Evolutionary conservation across 2,797 vertebrate species (phyloP).

Genomic region (Bufotes viridis): DNA sequence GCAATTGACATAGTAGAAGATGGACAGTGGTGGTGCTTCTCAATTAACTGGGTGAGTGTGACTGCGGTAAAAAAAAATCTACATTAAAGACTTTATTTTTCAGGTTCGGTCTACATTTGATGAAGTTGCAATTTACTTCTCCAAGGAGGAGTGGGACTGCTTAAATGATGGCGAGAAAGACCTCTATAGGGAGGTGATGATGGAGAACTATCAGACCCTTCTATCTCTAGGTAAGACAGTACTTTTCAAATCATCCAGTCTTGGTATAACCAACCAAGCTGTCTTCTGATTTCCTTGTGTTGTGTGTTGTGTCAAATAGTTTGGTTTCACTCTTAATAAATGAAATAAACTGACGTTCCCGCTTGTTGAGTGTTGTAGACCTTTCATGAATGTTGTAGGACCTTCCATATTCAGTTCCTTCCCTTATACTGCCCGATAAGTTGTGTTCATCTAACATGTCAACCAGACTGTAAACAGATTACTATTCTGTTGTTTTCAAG

Average conservation of each 20-base stretch:
- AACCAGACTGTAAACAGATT: too few relatives aligned
- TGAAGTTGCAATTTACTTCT: conserved; percentile 42
- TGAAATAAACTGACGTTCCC: too few relatives aligned
- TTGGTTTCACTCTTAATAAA: neutral
- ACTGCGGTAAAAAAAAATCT: neutral
- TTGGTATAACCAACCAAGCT: neutral
- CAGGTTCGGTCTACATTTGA: conserved; percentile 36
- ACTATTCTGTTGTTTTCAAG: too few relatives aligned
- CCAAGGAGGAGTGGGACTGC: conserved; percentile 43
- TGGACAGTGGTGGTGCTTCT: too few relatives aligned
- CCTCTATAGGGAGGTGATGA: conserved; percentile 44
- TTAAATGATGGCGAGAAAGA: conserved; percentile 31
- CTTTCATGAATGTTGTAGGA: neutral
- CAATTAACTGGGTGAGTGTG: neutral
- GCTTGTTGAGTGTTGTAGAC: neutral
- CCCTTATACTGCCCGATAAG: too few relatives aligned
- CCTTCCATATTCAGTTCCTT: too few relatives aligned
- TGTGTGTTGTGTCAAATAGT: neutral
- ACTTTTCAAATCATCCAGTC: neutral
- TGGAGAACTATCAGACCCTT: conserved; percentile 50
- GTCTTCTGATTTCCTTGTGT: neutral
- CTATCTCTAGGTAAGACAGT: conserved; percentile 30
- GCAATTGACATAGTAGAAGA: neutral
- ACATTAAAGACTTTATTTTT: neutral
- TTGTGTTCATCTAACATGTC: too few relatives aligned